phyloP scores from a whole-genome alignment of 1,140 invertebrate genomes.

The Coelopa frigida region DNA sequence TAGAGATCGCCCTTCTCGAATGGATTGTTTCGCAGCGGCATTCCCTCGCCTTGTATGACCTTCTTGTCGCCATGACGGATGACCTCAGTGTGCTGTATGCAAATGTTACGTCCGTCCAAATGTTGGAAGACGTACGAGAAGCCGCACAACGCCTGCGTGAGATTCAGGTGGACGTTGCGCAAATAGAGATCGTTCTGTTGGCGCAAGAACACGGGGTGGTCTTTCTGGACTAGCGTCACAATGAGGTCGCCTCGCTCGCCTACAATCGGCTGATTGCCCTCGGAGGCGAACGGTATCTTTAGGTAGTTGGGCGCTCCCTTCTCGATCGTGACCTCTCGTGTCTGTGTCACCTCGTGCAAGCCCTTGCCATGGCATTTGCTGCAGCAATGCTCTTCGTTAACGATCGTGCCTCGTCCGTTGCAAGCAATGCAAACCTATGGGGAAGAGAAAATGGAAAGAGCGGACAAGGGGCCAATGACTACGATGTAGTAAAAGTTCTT shows the following conservation, averaged over 20 bases:
- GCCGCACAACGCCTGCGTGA: conserved; percentile 88
- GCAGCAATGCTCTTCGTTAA: conserved; percentile 77
- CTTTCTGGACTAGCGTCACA: conserved; percentile 77
- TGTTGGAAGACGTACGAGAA: conserved; percentile 75
- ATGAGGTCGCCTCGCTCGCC: conserved; percentile 81
- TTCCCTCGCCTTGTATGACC: conserved; percentile 76
- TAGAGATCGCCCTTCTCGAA: conserved; percentile 82
- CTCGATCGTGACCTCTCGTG: conserved; percentile 83
- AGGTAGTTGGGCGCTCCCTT: conserved; percentile 85
- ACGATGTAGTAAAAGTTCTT: too few relatives aligned
- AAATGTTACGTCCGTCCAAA: conserved; percentile 72
- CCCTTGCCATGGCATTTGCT: conserved; percentile 75
- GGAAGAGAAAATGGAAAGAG: neutral
- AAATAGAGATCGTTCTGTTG: conserved; percentile 69
- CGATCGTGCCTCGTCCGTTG: conserved; percentile 62
- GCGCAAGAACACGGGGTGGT: conserved; percentile 70
- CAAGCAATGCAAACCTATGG: conserved; percentile 56
- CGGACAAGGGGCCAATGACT: too few relatives aligned
- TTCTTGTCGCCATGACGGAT: conserved; percentile 74
- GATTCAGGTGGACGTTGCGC: conserved; percentile 57
- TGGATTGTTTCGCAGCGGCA: conserved; percentile 78
- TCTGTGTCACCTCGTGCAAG: conserved; percentile 67
- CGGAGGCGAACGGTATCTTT: conserved; percentile 77
- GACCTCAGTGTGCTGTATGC: conserved; percentile 67
- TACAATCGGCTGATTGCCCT: conserved; percentile 85